These are phyloP conservation scores for Dryobates pubescens DNA, from an alignment of 2,797 vertebrate species.

Conservation along the genomic window DNA sequence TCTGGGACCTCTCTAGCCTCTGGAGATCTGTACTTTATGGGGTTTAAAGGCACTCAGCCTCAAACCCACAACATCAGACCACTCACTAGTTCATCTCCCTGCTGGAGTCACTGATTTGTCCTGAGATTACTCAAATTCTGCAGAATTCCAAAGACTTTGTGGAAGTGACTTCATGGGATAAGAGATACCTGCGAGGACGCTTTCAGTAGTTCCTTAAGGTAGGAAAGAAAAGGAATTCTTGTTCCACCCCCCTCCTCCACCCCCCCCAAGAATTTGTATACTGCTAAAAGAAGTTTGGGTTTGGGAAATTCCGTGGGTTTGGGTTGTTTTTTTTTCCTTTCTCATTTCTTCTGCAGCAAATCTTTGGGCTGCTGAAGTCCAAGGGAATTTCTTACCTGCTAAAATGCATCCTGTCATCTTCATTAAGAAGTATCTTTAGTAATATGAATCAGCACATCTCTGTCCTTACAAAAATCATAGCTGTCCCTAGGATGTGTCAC, in stretches of 20 bases:
- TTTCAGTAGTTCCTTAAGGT: not conserved
- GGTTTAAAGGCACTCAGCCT: too few species aligned
- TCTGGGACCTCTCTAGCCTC: too few species aligned
- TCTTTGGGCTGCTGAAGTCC: not conserved
- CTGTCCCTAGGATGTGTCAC: not conserved
- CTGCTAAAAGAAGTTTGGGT: not conserved
- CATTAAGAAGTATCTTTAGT: not conserved
- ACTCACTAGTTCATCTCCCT: not conserved
- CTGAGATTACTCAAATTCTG: not conserved
- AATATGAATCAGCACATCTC: not conserved
- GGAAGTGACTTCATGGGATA: not conserved
- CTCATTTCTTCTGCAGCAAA: not conserved
- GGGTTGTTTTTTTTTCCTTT: not conserved
- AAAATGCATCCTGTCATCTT: not conserved
- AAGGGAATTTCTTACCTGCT: not conserved
- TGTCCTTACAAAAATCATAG: not conserved
- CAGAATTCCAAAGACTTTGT: not conserved
- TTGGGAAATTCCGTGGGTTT: not conserved
- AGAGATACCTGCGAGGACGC: not conserved
- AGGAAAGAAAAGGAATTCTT: not conserved
- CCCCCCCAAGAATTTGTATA: not conserved
- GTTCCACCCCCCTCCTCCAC: not conserved
- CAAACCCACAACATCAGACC: not conserved
- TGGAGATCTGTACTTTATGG: too few species aligned
- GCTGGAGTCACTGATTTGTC: not conserved